Evolutionary conservation across 2,113 vertebrate species (phyloP).

Genomic region (Xiphias gladius): DNA sequence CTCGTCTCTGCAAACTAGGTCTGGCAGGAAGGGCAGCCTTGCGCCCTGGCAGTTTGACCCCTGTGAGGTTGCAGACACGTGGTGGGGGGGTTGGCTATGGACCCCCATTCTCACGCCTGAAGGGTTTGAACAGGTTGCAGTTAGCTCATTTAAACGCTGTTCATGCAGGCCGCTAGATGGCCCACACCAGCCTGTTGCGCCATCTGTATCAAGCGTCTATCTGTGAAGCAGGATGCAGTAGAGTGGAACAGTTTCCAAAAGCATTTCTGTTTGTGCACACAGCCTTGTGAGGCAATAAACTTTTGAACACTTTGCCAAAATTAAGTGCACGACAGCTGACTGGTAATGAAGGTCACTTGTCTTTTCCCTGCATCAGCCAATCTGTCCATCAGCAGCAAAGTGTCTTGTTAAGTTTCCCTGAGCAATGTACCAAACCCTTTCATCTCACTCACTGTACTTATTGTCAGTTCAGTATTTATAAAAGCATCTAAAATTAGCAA

Average conservation of each 20-base stretch:
- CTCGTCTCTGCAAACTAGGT: constrained; percentile 69
- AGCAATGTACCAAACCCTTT: not conserved
- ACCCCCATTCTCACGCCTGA: constrained; percentile 54
- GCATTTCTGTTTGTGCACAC: constrained; percentile 1
- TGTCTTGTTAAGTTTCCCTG: constrained; percentile 3
- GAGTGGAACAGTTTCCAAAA: constrained; percentile 20
- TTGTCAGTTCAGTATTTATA: not conserved
- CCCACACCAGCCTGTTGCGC: constrained; percentile 50
- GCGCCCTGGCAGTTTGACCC: constrained; percentile 71
- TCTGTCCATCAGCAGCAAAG: constrained; percentile 25
- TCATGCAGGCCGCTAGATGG: constrained; percentile 43
- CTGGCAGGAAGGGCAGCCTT: constrained; percentile 73
- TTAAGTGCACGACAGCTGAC: constrained; percentile 22
- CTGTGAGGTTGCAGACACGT: constrained; percentile 60
- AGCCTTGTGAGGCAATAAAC: constrained; percentile 15
- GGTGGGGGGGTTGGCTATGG: not conserved
- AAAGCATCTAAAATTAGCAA: not conserved
- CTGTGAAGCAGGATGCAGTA: not conserved
- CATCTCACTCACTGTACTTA: not conserved
- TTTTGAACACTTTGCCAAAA: constrained; percentile 27
- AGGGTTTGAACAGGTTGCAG: constrained; percentile 75
- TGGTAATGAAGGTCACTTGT: constrained; percentile 30
- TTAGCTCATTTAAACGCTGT: constrained; percentile 68
- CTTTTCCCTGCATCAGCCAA: not conserved
- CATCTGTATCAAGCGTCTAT: constrained; percentile 39